Conservation (phyloP, 1,140 invertebrate genomes). For the Penaeus vannamei region DNA sequence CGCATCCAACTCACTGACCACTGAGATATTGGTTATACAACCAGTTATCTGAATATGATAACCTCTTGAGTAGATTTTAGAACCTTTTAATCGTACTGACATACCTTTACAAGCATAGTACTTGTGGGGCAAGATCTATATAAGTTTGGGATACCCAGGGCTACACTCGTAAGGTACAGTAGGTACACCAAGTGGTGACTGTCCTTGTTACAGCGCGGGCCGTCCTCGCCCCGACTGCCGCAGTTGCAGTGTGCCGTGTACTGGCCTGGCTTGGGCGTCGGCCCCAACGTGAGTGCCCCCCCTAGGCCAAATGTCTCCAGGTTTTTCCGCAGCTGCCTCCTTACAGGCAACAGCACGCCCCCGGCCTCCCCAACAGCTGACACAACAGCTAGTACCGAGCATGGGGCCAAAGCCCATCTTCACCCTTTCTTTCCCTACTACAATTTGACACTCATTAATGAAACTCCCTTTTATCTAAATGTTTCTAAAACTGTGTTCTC, state of each 20-base stretch:
- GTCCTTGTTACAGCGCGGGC: conserved; percentile 64
- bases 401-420: conserved; percentile 40
- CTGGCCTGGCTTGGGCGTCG: conserved; percentile 61
- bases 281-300: conserved; percentile 65
- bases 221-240: conserved; percentile 63
- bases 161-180: conserved; percentile 7
- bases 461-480: not conserved
- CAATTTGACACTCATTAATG: conserved; percentile 7
- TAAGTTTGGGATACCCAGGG: not conserved
- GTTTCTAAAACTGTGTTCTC: not conserved
- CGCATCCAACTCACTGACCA: too few species aligned
- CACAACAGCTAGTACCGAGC: conserved; percentile 38
- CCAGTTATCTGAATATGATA: too few species aligned
- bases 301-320: conserved; percentile 31
- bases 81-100: conserved; percentile 3
- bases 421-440: conserved; percentile 17
- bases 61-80: too few species aligned
- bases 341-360: conserved; percentile 20
- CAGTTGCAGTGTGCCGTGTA: conserved; percentile 67
- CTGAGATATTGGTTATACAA: too few species aligned
- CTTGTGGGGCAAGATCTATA: conserved; percentile 8
- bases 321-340: conserved; percentile 37
- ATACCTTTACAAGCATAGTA: conserved; percentile 26
- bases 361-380: conserved; percentile 18
- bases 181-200: conserved; percentile 41